phyloP scores from a whole-genome alignment of 2,797 vertebrate species.

The Macropodus opercularis region DNA sequence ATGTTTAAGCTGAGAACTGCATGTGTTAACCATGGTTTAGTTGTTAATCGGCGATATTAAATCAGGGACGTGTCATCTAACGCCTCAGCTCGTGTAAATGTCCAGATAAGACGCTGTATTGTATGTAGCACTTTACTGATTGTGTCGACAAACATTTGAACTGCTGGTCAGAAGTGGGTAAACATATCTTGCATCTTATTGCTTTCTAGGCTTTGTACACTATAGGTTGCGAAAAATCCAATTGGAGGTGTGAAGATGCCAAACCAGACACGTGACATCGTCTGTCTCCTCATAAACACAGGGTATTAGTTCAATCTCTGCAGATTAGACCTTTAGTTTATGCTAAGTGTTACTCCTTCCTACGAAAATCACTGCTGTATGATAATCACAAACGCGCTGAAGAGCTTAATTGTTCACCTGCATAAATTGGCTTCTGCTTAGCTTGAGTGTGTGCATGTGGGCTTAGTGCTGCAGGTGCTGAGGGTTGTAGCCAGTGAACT shows the following conservation, averaged over 20 bases:
- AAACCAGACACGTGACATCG: constrained; percentile 25
- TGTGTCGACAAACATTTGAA: constrained; percentile 25
- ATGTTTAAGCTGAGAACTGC: constrained; percentile 29
- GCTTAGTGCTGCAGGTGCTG: constrained; percentile 1
- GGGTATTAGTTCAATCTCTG: constrained; percentile 41
- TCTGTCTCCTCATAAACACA: constrained; percentile 31
- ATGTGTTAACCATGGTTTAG: constrained; percentile 8
- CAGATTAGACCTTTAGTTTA: constrained; percentile 13
- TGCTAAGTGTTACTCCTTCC: constrained; percentile 11
- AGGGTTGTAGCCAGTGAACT: neutral
- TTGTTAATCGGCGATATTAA: constrained; percentile 26
- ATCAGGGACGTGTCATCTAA: constrained; percentile 57
- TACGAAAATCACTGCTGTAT: constrained; percentile 33
- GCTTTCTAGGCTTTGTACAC: constrained; percentile 21
- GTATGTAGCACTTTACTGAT: constrained; percentile 31
- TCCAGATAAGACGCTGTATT: constrained; percentile 34
- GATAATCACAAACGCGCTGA: constrained; percentile 46
- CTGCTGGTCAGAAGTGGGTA: constrained; percentile 66
- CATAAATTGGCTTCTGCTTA: constrained; percentile 10
- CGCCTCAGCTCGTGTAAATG: constrained; percentile 28
- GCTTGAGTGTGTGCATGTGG: constrained; percentile 2
- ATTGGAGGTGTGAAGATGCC: constrained; percentile 24
- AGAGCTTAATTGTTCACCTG: neutral
- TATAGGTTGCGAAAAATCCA: too few species aligned
- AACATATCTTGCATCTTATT: constrained; percentile 26